Evolutionary conservation across 1,140 invertebrate genomes (phyloP).

Genomic region (Tetragonula clypearis): DNA sequence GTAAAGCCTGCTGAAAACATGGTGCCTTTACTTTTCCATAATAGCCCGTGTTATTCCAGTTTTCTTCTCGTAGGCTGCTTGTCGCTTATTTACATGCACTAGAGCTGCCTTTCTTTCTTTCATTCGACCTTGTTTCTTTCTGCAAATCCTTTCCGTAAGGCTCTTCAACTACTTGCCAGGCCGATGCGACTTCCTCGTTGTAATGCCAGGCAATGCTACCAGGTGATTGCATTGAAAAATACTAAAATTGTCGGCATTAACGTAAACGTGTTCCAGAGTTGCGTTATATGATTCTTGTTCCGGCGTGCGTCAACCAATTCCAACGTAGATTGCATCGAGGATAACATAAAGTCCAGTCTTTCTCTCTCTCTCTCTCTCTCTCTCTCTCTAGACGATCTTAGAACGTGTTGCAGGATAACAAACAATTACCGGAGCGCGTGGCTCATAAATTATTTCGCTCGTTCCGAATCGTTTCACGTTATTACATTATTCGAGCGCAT

Average conservation of each 20-base stretch:
- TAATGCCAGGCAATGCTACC: constrained; percentile 8
- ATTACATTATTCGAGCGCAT: constrained; percentile 58
- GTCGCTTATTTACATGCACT: constrained; percentile 43
- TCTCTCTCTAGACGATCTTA: background rate
- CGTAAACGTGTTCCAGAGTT: background rate
- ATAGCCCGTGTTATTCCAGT: constrained; percentile 45
- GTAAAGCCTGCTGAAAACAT: constrained; percentile 30
- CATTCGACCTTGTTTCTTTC: constrained; percentile 25
- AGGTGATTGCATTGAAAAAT: constrained; percentile 8
- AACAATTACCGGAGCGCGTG: constrained; percentile 52
- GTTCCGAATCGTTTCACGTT: constrained; percentile 50
- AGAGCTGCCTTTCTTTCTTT: constrained; percentile 15
- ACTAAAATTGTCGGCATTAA: background rate
- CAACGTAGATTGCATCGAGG: background rate
- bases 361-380: too few species aligned
- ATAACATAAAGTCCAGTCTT: too few species aligned
- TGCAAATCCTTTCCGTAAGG: constrained; percentile 42
- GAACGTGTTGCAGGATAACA: constrained; percentile 18
- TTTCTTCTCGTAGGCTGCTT: constrained; percentile 28
- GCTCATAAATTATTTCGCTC: constrained; percentile 61
- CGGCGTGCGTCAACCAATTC: constrained; percentile 34
- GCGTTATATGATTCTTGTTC: constrained; percentile 26
- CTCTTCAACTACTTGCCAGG: constrained; percentile 22
- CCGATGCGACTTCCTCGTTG: background rate
- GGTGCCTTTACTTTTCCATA: constrained; percentile 46